phyloP scores from a whole-genome alignment of 1,140 invertebrate genomes.

The Pseudomyrmex pallidus region DNA sequence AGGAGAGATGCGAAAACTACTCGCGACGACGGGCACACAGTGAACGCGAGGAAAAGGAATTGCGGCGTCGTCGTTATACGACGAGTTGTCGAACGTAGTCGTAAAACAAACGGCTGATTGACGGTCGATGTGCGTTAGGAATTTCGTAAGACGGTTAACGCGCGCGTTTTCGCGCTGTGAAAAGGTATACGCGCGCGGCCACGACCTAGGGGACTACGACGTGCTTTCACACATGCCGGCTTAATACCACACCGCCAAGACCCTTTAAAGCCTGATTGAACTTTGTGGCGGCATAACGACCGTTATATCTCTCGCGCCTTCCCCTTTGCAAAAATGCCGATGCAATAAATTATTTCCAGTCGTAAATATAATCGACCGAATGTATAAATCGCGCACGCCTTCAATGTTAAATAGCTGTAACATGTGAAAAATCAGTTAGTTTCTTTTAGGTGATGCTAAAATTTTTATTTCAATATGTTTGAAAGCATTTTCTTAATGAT shows the following conservation, averaged over 20 bases:
- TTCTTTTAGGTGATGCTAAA: not conserved
- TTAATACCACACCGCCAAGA: constrained; percentile 45
- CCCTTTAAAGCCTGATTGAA: constrained; percentile 57
- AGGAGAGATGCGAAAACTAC: constrained; percentile 25
- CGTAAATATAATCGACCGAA: constrained; percentile 48
- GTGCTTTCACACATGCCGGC: constrained; percentile 49
- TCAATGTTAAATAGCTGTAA: not conserved
- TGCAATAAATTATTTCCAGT: constrained; percentile 45
- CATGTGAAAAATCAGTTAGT: not conserved
- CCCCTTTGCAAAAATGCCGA: constrained; percentile 12
- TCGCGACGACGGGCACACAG: not conserved
- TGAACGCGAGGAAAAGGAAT: constrained; percentile 22
- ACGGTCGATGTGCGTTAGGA: constrained; percentile 62
- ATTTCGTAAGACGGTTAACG: constrained; percentile 65
- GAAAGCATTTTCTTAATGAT: too few species aligned
- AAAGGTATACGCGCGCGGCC: constrained; percentile 42
- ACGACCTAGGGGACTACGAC: constrained; percentile 43
- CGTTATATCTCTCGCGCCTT: constrained; percentile 27
- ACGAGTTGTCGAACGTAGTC: constrained; percentile 60
- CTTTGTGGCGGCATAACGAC: constrained; percentile 44
- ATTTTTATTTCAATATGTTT: not conserved
- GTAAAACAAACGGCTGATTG: constrained; percentile 65
- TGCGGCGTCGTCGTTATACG: constrained; percentile 31
- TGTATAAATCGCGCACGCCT: not conserved
- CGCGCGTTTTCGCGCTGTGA: constrained; percentile 40